Evolutionary conservation across 2,113 vertebrate genomes (phyloP), one percentile per base, ranked within the genome.

Genomic region (Cromileptes altivelis): DNA sequence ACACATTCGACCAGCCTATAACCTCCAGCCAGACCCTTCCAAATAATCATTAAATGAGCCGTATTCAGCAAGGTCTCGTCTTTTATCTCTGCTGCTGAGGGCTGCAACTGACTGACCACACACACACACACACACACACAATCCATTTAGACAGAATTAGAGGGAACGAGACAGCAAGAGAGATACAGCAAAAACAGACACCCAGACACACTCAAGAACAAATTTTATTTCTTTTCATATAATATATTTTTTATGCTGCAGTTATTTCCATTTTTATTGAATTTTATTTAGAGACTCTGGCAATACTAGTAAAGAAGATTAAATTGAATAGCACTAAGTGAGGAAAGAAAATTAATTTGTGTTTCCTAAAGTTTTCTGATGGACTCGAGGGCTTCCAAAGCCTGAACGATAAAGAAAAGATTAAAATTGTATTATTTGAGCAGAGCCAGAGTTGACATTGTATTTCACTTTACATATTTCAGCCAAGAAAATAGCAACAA

Each of bases 211-310:
- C 19, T 72, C n/a, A 13, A 49, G 45, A 61, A 73, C 17, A 18
- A 4, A 33, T 25, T 50, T 49, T 3, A 60, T 25, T 68, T 73
- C 6, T 37, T 61, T 67, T 55, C 14, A 80, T 50, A 58, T 64
- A 27, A 27, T 50, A 12, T 23, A 23, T 49, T 37, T 82, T 73
- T 62, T 53, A 56, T 70, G 40, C 18, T n/a, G 50, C 37, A 21
- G 58, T 56, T 50, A 64, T 77, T 73, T 81, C 69, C 42, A 73
- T 65, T 77, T 80, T 63, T 58, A 73, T 64, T 78, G 19, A 27
- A 85, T 65, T 65, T 40, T 56, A 25, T 62, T 73, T 71, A 57
- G 50, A 70, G 49, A 27, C 52, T 63, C 15, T 45, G 14, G 45
- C 52, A 82, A 15, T 3, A 45, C 17, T 40, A 21, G 30, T 70